A percentile compares a stretch with the other conserved stretches of the same genome.
Conservation (phyloP, 2,113 vertebrate genomes). For the Columbina picui region DNA sequence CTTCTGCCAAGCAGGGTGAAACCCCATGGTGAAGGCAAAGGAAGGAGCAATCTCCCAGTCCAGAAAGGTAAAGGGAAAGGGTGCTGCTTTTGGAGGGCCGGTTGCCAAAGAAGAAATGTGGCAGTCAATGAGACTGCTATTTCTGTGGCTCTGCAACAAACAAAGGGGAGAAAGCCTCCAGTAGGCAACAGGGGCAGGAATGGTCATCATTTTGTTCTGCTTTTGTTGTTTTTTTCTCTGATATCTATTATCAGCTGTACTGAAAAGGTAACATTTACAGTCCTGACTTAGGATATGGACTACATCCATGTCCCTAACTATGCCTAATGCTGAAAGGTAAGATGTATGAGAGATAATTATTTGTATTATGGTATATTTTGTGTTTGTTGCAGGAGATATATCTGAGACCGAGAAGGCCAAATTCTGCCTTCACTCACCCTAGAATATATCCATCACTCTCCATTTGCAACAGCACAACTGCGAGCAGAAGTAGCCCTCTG, state of each 20-base stretch:
- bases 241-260: background rate
- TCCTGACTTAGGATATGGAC: background rate
- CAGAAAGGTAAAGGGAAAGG: background rate
- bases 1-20: background rate
- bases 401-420: background rate
- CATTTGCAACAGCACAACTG: background rate
- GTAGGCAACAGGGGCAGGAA: background rate
- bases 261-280: conserved; percentile 2
- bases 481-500: background rate
- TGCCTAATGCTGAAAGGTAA: background rate
- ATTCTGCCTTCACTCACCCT: background rate
- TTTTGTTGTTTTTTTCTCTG: background rate
- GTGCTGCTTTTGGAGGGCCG: background rate
- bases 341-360: background rate
- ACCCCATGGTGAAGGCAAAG: accelerated
- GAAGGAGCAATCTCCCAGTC: background rate
- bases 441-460: background rate
- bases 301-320: background rate
- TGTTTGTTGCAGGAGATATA: background rate
- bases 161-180: background rate
- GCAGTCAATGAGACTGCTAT: background rate
- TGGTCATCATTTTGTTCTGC: background rate
- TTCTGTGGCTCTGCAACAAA: background rate
- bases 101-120: background rate
- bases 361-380: background rate